Evolutionary conservation across 1,140 invertebrate genomes (phyloP).

Genomic region (Calliopsis andreniformis): DNA sequence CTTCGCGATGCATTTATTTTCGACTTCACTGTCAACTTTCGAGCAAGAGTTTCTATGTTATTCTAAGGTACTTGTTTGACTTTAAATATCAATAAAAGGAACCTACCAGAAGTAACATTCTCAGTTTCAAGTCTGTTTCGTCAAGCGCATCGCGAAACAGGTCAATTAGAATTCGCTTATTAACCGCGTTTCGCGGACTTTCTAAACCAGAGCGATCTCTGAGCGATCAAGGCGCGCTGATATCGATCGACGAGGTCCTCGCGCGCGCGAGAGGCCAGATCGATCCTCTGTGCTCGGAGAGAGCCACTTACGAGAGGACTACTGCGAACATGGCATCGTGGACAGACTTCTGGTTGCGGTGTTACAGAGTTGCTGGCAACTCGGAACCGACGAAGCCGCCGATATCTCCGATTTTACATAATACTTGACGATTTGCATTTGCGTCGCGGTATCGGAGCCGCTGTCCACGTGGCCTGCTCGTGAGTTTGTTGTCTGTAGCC

Average conservation of each 20-base stretch:
- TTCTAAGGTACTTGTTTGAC: too few species aligned
- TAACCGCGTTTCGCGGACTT: background rate
- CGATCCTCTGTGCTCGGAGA: background rate
- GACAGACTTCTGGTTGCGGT: background rate
- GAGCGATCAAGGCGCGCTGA: background rate
- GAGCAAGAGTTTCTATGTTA: too few species aligned
- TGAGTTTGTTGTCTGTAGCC: constrained; percentile 24
- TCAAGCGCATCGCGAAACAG: background rate
- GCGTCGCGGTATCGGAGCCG: background rate
- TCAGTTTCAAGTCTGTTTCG: too few species aligned
- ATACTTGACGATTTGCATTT: too few species aligned
- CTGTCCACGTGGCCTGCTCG: constrained; percentile 12
- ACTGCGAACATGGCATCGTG: constrained; percentile 10
- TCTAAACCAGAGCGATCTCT: background rate
- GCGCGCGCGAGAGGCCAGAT: background rate
- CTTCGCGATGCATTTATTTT: constrained; percentile 25
- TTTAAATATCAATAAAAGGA: too few species aligned
- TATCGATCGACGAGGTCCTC: background rate
- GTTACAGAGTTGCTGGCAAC: constrained; percentile 55
- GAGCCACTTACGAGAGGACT: background rate
- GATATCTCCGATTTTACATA: background rate
- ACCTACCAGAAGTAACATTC: too few species aligned
- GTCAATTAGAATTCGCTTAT: constrained; percentile 1
- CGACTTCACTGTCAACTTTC: background rate
- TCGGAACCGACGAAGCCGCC: background rate